Base-by-base conservation (phyloP, 2,888 invertebrate species). In the Pardosa pseudoannulata region DNA sequence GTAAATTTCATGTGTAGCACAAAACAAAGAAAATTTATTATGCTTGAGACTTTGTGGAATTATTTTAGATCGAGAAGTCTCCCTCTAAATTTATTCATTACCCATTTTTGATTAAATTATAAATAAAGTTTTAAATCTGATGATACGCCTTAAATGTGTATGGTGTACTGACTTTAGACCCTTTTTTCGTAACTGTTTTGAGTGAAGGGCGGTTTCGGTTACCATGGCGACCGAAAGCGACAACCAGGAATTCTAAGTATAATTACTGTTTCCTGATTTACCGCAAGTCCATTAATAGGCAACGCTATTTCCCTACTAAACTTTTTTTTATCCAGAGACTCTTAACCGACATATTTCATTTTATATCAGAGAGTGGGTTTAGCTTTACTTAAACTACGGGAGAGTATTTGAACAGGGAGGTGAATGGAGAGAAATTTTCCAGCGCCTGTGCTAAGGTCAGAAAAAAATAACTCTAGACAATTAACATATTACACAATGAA, bases 201-300 rank as follows among this genome's bases (percentile, higher is more conserved):
- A 23, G n/a, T 19, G 67, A 67, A 67, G 67, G 67, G 67, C 32
- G 67, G 32, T 19, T 67, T 67, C 32, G 16, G 67, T 67, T 32
- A 23, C 36, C 67, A 67, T 67, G 32, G 23, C 28, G 32, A 67
- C 32, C 5, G 6, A 36, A 31, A 67, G 67, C 67, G 67, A 67
- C 67, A 67, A 16, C 67, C 32, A 32, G 67, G 36, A 67, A 67
- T 67, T 67, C 67, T 67, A 67, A 67, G 67, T 67, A 67, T 67
- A 67, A 67, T 67, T 67, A 67, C 67, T 32, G 67, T 67, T 67
- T 67, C 67, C 67, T 67, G 67, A 67, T 67, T 67, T 67, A 67
- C 67, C 67, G 31, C 32, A 31, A 67, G 19, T 19, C 67, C 67
- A 67, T 67, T 67, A 67, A 67, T 67, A 67, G 67, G 32, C 32